Evolutionary conservation across 2,797 vertebrate genomes (phyloP), one percentile per base, ranked within the genome.

Genomic region (Sorex maritimensis): DNA sequence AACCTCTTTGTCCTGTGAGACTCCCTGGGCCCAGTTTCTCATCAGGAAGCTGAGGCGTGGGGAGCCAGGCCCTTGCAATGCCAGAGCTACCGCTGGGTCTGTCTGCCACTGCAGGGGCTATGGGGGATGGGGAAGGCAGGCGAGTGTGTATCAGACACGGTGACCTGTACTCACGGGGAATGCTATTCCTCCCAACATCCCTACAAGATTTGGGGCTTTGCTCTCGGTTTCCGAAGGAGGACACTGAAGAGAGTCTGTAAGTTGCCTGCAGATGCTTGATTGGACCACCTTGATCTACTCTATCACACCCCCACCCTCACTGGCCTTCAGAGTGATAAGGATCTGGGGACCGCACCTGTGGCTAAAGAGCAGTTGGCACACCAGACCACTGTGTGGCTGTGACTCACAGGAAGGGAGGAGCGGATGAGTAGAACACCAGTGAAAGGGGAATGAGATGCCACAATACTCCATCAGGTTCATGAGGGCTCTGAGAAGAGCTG

Each of bases 211-310:
- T 67, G 55, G 34, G 9, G 46, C 74, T 46, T 82, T 81, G 44
- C 52, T n/a, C 74, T 86, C 46, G 52, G 81, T 95, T 86, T 84
- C 34, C 34, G 71, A 44, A 72, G 81, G 74, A 81, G 81, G 74
- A 81, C 17, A 13, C 52, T 83, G 77, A 94, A 79, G 58, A 26
- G 71, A 74, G 11, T 38, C 90, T 67, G 6, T 71, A n/a, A 67
- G 41, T 69, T 58, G 52, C 41, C 34, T 74, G 61, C 65, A 26
- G 75, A 86, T 68, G 88, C 17, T 58, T 81, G 72, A 75, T 44
- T 88, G 83, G 69, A 65, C 44, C 49, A 12, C 72, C 52, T 84
- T 91, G 74, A 2, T 92, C 72, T 52, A 86, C 4, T 88, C 90
- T 90, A 68, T 73, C 63, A 90, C 41, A 58, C 30, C 21, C 52